Evolutionary conservation across 2,797 vertebrate species (phyloP), one percentile per base, ranked within the genome.

Genomic region (Galaxias olidus): DNA sequence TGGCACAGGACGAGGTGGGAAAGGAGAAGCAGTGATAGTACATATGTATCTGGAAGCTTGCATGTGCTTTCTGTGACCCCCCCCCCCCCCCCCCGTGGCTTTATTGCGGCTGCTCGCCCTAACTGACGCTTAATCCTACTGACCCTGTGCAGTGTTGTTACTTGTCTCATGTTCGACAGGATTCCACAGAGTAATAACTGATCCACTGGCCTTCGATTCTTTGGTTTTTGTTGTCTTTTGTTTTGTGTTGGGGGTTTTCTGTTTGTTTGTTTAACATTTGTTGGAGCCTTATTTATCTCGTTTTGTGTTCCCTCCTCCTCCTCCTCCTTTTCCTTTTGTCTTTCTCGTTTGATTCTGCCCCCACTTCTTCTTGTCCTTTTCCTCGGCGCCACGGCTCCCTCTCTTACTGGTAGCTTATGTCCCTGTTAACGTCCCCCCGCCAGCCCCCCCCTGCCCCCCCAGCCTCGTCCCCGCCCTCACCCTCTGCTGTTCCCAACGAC

Each of bases 401-500:
- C 91, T 96, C 94, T 96, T 89, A 96, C 91, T 89, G 89, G 89
- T 98, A 98, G 96, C 95, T 99, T 95, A 94, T 99, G 96, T 98
- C 96, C 96, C 94, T 98, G 93, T 96, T 98, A 97, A 96, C 96
- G 75, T 96, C 95, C 94, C 96, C 97, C 84, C 95, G 89, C 93
- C 96, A 95, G 93, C 95, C 96, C 90, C 97, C 96, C 85, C 96
- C 90, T 74, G 87, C 89, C 80, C 88, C 89, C 84, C 88, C 90
- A 76, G 81, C 88, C 84, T 84, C 86, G 92, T 84, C 95, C 95
- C 95, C 92, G 90, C 95, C 96, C 91, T 95, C 96, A 94, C 94
- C 96, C 93, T 96, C 95, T 97, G 94, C 96, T 96, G 95, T 97
- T 95, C 96, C 96, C 93, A 97, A 96, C 92, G 97, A 97, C 94